These are phyloP conservation scores for Nymphalis urticae DNA, from an alignment of 2,888 invertebrate species.

Conservation along the genomic window DNA sequence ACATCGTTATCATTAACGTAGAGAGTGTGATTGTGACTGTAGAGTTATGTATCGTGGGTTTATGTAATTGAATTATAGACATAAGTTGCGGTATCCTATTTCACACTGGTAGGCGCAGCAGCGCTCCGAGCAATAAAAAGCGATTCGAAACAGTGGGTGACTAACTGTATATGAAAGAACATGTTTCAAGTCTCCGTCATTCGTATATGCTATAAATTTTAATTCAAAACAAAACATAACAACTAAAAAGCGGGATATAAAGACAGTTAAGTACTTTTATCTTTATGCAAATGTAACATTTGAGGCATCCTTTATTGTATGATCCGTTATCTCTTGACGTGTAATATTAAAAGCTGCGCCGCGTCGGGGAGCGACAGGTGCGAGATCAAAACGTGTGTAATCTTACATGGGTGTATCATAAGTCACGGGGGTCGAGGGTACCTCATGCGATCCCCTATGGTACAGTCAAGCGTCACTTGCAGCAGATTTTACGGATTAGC, in stretches of 20 bases:
- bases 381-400: constrained; percentile 45
- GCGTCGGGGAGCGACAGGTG: constrained; percentile 44
- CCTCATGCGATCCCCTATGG: constrained; percentile 39
- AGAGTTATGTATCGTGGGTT: constrained; percentile 36
- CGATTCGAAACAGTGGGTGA: constrained; percentile 28
- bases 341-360: constrained; percentile 41
- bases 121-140: constrained; percentile 26
- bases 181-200: constrained; percentile 17
- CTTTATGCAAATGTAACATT: constrained; percentile 42
- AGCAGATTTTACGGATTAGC: constrained; percentile 56
- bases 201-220: constrained; percentile 34
- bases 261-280: constrained; percentile 38
- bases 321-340: constrained; percentile 46
- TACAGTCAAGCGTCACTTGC: constrained; percentile 50
- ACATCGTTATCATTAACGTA: constrained; percentile 48
- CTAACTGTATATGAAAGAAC: constrained; percentile 22
- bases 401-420: constrained; percentile 40
- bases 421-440: constrained; percentile 38
- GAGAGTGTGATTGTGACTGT: constrained; percentile 44
- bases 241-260: constrained; percentile 34
- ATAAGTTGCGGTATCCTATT: constrained; percentile 30
- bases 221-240: constrained; percentile 34
- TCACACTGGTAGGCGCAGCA: constrained; percentile 23
- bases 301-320: constrained; percentile 38
- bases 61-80: constrained; percentile 42